Evolutionary conservation across 1,140 invertebrate genomes (phyloP).

Genomic region (Druon quercuslanigerum): DNA sequence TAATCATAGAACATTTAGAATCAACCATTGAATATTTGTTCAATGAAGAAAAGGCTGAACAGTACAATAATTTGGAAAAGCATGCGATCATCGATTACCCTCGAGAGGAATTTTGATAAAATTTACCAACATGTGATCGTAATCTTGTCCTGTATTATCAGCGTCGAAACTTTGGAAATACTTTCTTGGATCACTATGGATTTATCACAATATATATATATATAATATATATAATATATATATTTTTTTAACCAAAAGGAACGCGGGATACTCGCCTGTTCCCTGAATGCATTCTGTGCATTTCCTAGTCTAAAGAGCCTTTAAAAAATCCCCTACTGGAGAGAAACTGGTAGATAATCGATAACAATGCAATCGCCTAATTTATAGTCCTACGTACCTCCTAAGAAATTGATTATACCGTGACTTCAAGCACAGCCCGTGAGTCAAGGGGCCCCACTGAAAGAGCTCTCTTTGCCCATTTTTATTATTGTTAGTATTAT

Average conservation of each 20-base stretch:
- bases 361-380: conserved; percentile 59
- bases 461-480: conserved; percentile 52
- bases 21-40: background rate
- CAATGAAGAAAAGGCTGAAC: background rate
- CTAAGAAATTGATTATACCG: conserved; percentile 68
- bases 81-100: conserved; percentile 17
- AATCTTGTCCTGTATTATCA: conserved; percentile 45
- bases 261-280: conserved; percentile 64
- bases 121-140: conserved; percentile 33
- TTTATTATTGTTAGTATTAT: conserved; percentile 37
- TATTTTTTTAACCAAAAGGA: conserved; percentile 64
- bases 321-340: conserved; percentile 67
- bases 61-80: background rate
- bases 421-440: conserved; percentile 67
- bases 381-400: conserved; percentile 57
- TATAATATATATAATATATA: conserved; percentile 62
- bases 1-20: background rate
- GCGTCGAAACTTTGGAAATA: conserved; percentile 70
- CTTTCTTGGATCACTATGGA: conserved; percentile 75
- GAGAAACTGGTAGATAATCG: conserved; percentile 63
- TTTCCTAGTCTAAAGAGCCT: conserved; percentile 57
- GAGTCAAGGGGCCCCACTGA: conserved; percentile 58
- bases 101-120: conserved; percentile 18
- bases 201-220: conserved; percentile 75
- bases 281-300: conserved; percentile 52